These are phyloP conservation scores for Theretra japonica DNA, from an alignment of 2,888 invertebrate genomes.

Conservation along the genomic window DNA sequence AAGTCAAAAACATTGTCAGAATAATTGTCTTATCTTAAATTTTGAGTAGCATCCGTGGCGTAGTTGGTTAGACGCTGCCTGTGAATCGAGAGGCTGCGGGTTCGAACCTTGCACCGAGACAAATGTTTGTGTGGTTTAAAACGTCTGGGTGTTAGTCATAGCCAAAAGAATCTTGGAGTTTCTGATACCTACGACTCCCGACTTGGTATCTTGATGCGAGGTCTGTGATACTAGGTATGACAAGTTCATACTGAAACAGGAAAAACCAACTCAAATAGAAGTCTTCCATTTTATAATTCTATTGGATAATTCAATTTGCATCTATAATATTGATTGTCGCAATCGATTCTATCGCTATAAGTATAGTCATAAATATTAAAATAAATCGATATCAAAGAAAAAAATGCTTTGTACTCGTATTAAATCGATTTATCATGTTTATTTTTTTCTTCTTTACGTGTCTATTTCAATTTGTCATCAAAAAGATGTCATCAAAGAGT, in stretches of 20 bases:
- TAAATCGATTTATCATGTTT: not conserved
- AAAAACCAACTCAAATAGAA: not conserved
- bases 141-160: no score
- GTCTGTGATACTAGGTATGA: not conserved
- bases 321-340: not conserved
- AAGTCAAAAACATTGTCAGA: no score
- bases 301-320: not conserved
- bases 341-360: not conserved
- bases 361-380: not conserved
- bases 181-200: no score
- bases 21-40: no score
- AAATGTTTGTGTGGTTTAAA: no score
- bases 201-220: no score
- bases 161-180: no score
- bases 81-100: no score
- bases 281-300: not conserved
- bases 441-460: not conserved
- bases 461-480: conserved; percentile 17
- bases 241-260: not conserved
- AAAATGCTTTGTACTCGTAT: not conserved
- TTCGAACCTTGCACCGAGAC: no score
- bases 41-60: no score
- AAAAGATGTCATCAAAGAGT: no score
- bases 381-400: not conserved
- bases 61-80: no score